Evolutionary conservation across 1,140 invertebrate species (phyloP), one percentile per base, ranked within the genome.

Genomic region (Musca vetustissima): DNA sequence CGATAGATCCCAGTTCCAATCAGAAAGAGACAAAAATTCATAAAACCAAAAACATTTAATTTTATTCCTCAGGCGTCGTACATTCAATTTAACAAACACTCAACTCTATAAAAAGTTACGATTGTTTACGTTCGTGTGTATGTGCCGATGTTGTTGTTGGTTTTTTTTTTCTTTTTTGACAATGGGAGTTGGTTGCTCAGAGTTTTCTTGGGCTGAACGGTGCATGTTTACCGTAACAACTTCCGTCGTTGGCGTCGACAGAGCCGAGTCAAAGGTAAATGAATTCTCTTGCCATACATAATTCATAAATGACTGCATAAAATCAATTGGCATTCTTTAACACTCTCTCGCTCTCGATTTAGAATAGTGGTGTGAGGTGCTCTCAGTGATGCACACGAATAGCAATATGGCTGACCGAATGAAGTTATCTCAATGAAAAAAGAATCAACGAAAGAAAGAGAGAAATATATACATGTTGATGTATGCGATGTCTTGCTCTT

Each of bases 11-110:
- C 3, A 9, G 4, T 13, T 43, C 7, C 6, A 43, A 49, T 52
- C 25, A 47, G 76, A 80, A 75, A 43, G 77, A 76, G 74, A 71
- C 64, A 68, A 75, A 80, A 80, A 80, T 80, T 80, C 76, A 80
- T 80, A 76, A 80, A 80, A 77, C 28, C 72, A 77, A 43, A 43
- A 76, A 74, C 78, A 78, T 78, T 80, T 80, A 80, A 80, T 80
- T 80, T 80, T 80, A 78, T 78, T 80, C 75, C 74, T 74, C 73
- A 70, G 69, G 68, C 74, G 68, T 71, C 71, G 73, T 77, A 59
- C 36, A 43, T 79, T 78, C 74, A 77, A 77, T 79, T 77, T 79
- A 64, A 75, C 79, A 76, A 77, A 77, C 74, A 73, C 70, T 67
- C 21, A 32, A 48, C 67, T 52, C 61, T 24, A 53, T 25, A 59